Evolutionary conservation across 2,888 invertebrate species (phyloP).

Genomic region (Poecilus cupreus): DNA sequence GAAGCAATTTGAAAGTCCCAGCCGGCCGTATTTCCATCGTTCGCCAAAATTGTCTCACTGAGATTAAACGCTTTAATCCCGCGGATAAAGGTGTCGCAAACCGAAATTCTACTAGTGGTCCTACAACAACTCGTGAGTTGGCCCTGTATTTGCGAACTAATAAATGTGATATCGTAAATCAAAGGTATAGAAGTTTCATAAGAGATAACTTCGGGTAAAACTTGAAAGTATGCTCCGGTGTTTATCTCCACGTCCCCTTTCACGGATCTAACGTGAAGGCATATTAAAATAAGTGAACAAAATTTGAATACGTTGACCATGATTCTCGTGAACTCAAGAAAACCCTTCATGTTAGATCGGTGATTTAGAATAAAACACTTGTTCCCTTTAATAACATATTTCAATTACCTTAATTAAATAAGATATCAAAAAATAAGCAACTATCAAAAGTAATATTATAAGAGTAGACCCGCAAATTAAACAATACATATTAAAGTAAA

Average conservation of each 20-base stretch:
- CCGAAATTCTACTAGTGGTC: not conserved
- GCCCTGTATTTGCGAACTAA: not conserved
- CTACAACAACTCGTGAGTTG: not conserved
- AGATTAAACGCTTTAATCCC: not conserved
- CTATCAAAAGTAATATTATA: too few relatives aligned
- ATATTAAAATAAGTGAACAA: not conserved
- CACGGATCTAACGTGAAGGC: not conserved
- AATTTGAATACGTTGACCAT: too few relatives aligned
- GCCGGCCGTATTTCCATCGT: not conserved
- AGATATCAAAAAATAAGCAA: too few relatives aligned
- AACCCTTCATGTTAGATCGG: too few relatives aligned
- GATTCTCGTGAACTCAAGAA: too few relatives aligned
- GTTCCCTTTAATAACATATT: too few relatives aligned
- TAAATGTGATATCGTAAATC: not conserved
- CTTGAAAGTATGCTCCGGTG: too few relatives aligned
- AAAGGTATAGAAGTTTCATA: not conserved
- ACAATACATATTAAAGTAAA: too few relatives aligned
- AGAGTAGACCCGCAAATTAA: too few relatives aligned
- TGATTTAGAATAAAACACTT: too few relatives aligned
- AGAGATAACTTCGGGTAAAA: not conserved
- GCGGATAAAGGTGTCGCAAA: not conserved
- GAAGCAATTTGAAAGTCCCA: constrained; percentile 13
- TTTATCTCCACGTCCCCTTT: not conserved
- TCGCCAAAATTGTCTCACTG: not conserved
- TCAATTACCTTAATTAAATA: too few relatives aligned